phyloP scores from a whole-genome alignment of 2,113 vertebrate genomes.

The Telmatochromis bifrenatus region DNA sequence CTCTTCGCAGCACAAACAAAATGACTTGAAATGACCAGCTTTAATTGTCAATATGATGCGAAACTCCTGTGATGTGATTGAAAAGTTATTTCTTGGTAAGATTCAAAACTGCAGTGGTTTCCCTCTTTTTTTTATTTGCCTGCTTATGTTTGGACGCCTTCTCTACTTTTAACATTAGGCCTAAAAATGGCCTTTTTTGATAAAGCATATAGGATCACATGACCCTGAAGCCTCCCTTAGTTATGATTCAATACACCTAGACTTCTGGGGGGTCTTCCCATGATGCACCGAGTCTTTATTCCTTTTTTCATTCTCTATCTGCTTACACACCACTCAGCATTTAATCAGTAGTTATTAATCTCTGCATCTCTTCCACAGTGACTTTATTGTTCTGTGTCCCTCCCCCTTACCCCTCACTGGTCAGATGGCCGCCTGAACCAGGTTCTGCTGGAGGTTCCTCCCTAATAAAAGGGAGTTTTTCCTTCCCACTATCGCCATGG shows the following conservation, averaged over 20 bases:
- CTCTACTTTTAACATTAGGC: background rate
- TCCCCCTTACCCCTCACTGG: background rate
- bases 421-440: background rate
- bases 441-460: background rate
- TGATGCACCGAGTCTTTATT: background rate
- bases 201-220: background rate
- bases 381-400: background rate
- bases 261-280: background rate
- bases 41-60: background rate
- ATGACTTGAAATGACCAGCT: background rate
- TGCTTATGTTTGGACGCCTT: background rate
- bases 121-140: background rate
- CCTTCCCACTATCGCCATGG: background rate
- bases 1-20: background rate
- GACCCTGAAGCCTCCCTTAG: background rate
- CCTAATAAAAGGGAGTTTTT: background rate
- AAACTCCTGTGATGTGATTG: background rate
- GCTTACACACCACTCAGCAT: background rate
- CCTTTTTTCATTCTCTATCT: background rate
- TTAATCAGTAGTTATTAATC: background rate
- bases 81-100: background rate
- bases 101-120: background rate
- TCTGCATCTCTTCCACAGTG: background rate
- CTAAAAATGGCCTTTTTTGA: background rate
- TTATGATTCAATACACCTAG: background rate